Evolutionary conservation across 1,140 invertebrate species (phyloP), one percentile per base, ranked within the genome.

Genomic region (Arctopsyche grandis): DNA sequence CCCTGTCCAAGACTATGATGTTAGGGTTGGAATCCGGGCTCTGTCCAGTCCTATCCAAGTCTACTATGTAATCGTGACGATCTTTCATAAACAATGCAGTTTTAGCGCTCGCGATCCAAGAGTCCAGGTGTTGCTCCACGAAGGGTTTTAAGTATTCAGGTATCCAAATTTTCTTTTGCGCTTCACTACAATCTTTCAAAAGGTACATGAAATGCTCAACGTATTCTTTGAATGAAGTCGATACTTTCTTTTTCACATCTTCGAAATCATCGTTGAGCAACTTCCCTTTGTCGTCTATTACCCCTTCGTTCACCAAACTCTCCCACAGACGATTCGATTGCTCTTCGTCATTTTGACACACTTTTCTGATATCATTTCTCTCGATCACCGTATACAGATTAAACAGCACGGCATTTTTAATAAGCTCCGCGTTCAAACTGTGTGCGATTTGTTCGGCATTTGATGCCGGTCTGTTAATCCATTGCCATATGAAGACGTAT

Each of bases 401-500:
- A 38, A 76, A 70, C n/a, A 85, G 38, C 14, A 83, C 79, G 9
- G 74, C 80, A 56, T 83, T 43, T 52, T 80, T 78, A 48, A 81
- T 76, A 21, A 66, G 9, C 22, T 70, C 43, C 16, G 24, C 56
- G 38, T 81, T 66, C 1, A 78, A 58, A 21, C n/a, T 69, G 9
- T 48, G 14, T 7, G 78, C 76, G 46, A 83, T 24, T 66, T 83
- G 38, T 81, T 79, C 44, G 52, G 38, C 0, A 77, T 3, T 19
- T 73, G 69, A 16, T 9, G 77, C 75, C 76, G 83, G 69, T 48
- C 76, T 73, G 58, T 84, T 80, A 44, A 83, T 75, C 75, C 82
- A 83, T 21, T 83, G 77, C 85, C 85, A 87, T 78, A 86, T 85
- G 43, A 73, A 84, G 14, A 86, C 71, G 38, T 84, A 86, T 63